Conservation (phyloP, 2,113 vertebrate species). For the Eulacestoma nigropectus region DNA sequence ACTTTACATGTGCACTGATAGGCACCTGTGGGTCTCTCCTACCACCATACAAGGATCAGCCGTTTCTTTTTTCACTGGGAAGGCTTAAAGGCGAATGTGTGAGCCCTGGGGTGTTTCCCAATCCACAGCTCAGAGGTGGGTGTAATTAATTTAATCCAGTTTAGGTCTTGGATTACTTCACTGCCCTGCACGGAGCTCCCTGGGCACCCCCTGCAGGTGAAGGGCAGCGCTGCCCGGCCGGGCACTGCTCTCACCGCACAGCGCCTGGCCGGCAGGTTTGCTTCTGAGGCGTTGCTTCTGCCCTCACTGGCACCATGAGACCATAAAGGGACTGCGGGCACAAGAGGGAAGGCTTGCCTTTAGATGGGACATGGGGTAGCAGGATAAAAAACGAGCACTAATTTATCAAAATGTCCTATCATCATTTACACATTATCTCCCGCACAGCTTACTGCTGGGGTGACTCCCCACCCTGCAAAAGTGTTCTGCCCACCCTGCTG, state of each 20-base stretch:
- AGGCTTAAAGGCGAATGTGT: neutral
- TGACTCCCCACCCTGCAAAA: fast-evolving
- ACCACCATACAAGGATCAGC: neutral
- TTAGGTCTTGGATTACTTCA: neutral
- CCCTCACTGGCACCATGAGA: fast-evolving
- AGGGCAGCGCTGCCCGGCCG: neutral
- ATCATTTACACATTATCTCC: neutral
- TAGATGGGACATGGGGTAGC: neutral
- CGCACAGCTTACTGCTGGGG: neutral
- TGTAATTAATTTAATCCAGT: neutral
- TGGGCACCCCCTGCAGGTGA: neutral
- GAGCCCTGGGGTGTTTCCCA: neutral
- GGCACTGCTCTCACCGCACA: neutral
- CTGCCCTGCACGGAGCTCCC: fast-evolving
- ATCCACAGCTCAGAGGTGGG: neutral
- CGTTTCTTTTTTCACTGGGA: fast-evolving
- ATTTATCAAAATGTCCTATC: neutral
- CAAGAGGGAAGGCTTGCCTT: neutral
- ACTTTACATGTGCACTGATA: fast-evolving
- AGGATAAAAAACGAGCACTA: neutral
- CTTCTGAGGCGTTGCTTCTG: neutral
- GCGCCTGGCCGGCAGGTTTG: fast-evolving
- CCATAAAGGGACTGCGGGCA: neutral
- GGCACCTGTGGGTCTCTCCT: neutral
- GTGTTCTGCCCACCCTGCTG: fast-evolving